Percentiles rank a stretch among this genome's conserved stretches.
Evolutionary conservation across 2,113 vertebrate species (phyloP).

Genomic region (Heterochromis multidens): DNA sequence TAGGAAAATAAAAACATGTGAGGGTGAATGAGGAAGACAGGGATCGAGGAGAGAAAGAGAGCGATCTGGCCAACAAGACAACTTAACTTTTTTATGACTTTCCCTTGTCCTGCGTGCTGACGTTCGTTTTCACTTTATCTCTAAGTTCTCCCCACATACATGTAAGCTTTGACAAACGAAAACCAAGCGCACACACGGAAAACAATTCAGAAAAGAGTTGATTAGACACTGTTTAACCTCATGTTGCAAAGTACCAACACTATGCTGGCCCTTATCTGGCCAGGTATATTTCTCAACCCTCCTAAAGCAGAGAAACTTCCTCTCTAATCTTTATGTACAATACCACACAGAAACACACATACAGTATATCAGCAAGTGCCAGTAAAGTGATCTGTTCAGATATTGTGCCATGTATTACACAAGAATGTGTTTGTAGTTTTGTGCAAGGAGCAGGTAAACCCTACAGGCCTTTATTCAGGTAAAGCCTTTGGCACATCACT

Average conservation of each 20-base stretch:
- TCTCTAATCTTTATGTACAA: constrained; percentile 2
- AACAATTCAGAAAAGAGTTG: constrained; percentile 4
- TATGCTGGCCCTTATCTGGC: constrained; percentile 4
- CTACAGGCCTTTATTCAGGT: background rate
- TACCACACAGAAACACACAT: background rate
- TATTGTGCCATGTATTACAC: constrained; percentile 11
- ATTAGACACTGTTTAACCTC: background rate
- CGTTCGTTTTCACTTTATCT: background rate
- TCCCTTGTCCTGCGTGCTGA: background rate
- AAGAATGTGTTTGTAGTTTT: constrained; percentile 3
- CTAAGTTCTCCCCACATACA: background rate
- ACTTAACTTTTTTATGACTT: background rate
- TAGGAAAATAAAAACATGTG: constrained; percentile 15
- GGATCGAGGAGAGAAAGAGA: background rate
- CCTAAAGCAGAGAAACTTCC: constrained; percentile 19
- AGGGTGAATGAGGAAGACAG: background rate
- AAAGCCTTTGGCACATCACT: background rate
- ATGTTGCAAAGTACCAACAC: constrained; percentile 1
- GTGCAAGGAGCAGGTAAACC: background rate
- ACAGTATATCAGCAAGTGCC: background rate
- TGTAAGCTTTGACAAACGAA: background rate
- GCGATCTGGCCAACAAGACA: background rate
- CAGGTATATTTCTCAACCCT: constrained; percentile 10
- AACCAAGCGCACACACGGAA: background rate
- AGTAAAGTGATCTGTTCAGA: background rate